These are phyloP conservation scores for Dascyllus trimaculatus DNA, from an alignment of 2,113 vertebrate genomes.

Conservation along the genomic window DNA sequence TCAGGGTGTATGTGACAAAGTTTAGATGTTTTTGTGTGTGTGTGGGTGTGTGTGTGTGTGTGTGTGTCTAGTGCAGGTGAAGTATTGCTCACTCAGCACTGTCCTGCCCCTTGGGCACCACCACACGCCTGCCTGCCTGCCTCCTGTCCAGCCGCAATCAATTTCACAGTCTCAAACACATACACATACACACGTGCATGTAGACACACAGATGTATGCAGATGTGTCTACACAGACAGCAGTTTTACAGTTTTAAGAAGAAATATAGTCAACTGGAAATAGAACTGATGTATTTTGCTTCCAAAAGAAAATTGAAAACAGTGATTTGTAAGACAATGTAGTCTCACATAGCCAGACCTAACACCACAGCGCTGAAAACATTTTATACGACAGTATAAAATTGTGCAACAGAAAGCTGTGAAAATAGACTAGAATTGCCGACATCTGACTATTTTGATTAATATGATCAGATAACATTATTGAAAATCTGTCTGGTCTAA, in stretches of 20 bases:
- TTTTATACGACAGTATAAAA: neutral
- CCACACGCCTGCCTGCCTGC: constrained; percentile 78
- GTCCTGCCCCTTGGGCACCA: constrained; percentile 71
- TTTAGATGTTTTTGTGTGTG: constrained; percentile 37
- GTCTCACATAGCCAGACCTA: too few relatives aligned
- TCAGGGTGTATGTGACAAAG: constrained; percentile 62
- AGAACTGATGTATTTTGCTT: neutral
- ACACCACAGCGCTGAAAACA: too few relatives aligned
- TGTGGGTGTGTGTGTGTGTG: constrained; percentile 19
- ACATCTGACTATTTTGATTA: constrained; percentile 7
- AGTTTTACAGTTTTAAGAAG: neutral
- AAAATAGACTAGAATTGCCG: neutral
- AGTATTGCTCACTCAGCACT: constrained; percentile 82
- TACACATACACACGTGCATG: constrained; percentile 18
- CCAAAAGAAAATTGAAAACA: neutral
- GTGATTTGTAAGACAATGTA: neutral
- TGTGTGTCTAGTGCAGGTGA: constrained; percentile 53
- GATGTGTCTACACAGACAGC: neutral
- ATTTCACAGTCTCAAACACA: constrained; percentile 54
- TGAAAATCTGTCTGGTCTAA: too few relatives aligned
- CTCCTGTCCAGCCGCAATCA: constrained; percentile 81
- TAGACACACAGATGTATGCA: constrained; percentile 13
- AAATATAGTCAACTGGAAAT: neutral
- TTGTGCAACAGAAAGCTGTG: neutral
- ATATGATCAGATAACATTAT: neutral